Base-by-base conservation (phyloP, 2,113 vertebrate species). In the Tiliqua scincoides region DNA sequence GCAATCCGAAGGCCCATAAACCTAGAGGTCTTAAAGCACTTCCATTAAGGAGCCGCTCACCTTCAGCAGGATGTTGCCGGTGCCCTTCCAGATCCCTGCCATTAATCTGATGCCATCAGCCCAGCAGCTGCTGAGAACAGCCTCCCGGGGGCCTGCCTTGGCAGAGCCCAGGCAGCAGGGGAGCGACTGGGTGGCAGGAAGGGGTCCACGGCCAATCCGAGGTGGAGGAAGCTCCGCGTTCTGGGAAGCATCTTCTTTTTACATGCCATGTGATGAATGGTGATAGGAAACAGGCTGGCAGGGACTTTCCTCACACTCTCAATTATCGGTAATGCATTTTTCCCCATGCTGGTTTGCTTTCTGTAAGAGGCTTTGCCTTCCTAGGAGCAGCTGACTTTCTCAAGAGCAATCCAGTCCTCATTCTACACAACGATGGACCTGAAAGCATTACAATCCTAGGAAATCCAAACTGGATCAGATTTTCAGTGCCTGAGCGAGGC, bases 181-280 rank as follows among this genome's bases (percentile, higher is more conserved):
- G 73, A 88, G 37, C 70, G 67, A 21, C 30, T 59, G 79, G 57
- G 70, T 63, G 67, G 88, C 72, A 87, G 77, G 79, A 30, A 3
- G 0, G 17, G 67, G 71, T 21, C 77, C 7, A 74, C 10, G 81
- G 81, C 89, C 68, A 40, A 68, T 77, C 0, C 3, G 88, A 74
- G 52, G 32, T 59, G 87, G 89, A 78, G 65, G 61, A 68, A 35
- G 83, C 18, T 12, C 82, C 43, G 54, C 0, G 1, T 76, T 6
- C 4, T 83, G 85, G 78, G 91, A 91, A 70, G 85, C 63, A n/a
- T 84, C 85, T 91, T 63, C 52, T 85, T 86, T 82, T 84, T 89
- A 17, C 40, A 0, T 12, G 6, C 79, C 78, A 37, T 65, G 84
- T 83, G 85, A 89, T 72, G 71, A 65, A 52, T 25, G 71, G 65